Percentiles rank a stretch among this genome's conserved stretches.
Evolutionary conservation across 2,113 vertebrate genomes (phyloP).

Genomic region (Leiothrix lutea): DNA sequence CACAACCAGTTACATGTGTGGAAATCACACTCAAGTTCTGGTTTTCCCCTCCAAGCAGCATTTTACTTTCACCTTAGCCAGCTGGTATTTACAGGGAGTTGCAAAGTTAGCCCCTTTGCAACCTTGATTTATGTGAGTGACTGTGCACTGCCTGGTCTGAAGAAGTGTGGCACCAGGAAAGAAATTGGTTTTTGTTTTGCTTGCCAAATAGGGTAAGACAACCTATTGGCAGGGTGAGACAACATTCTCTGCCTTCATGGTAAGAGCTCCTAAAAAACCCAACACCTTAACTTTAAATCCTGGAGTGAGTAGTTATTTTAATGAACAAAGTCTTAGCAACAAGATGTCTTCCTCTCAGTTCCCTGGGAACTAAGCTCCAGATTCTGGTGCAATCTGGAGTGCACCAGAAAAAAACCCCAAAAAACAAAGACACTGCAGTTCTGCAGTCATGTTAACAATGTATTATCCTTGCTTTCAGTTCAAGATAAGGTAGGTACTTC

Average conservation of each 20-base stretch:
- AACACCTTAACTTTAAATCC: not conserved
- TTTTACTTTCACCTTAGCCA: not conserved
- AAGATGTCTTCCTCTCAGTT: not conserved
- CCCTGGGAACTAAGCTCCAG: not conserved
- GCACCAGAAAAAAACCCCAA: not conserved
- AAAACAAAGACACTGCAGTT: not conserved
- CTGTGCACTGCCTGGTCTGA: not conserved
- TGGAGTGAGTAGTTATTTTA: not conserved
- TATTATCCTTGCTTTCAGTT: conserved; percentile 15
- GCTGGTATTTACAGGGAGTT: not conserved
- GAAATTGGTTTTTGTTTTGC: not conserved
- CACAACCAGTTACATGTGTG: not conserved
- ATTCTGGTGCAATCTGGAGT: not conserved
- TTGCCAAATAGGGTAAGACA: not conserved
- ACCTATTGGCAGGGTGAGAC: not conserved
- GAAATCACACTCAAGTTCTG: not conserved
- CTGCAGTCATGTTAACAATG: not conserved
- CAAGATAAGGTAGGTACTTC: conserved; percentile 25
- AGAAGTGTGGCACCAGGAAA: not conserved
- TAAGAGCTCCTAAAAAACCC: not conserved
- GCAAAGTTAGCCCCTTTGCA: not conserved
- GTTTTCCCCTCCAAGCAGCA: not conserved
- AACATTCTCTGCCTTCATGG: not conserved
- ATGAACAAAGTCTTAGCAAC: not conserved
- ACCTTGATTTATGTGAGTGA: not conserved